Conservation (phyloP, 2,113 vertebrate species). For the Buteo buteo region DNA sequence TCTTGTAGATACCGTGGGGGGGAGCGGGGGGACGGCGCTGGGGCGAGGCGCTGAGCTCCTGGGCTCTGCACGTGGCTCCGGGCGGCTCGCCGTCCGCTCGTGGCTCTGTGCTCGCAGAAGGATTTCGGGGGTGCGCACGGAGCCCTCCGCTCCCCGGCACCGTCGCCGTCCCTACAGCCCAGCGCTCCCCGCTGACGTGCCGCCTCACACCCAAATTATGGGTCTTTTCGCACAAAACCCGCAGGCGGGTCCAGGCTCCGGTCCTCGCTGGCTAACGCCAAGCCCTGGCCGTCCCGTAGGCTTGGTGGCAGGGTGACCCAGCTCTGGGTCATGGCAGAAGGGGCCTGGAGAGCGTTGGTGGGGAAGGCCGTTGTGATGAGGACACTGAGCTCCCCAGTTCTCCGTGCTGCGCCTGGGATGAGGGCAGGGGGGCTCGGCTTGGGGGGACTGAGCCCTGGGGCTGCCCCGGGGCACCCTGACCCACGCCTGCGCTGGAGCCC, state of each 20-base stretch:
- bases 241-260: rapidly evolving
- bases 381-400: no score
- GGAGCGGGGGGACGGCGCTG: neutral
- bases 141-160: neutral
- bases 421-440: neutral
- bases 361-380: neutral
- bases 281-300: neutral
- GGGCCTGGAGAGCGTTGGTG: neutral
- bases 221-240: neutral
- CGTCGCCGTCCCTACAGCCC: neutral
- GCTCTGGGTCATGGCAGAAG: neutral
- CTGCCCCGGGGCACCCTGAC: neutral
- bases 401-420: neutral
- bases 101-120: neutral
- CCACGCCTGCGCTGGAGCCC: neutral
- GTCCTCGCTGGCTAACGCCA: neutral
- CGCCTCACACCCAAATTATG: neutral
- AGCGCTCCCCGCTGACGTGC: neutral
- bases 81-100: neutral
- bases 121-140: neutral
- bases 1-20: neutral
- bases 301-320: neutral
- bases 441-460: neutral
- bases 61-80: neutral
- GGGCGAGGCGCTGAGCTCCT: neutral